These are phyloP conservation scores for Sylvilagus floridanus DNA, from an alignment of 2,797 vertebrate genomes.

Conservation along the genomic window DNA sequence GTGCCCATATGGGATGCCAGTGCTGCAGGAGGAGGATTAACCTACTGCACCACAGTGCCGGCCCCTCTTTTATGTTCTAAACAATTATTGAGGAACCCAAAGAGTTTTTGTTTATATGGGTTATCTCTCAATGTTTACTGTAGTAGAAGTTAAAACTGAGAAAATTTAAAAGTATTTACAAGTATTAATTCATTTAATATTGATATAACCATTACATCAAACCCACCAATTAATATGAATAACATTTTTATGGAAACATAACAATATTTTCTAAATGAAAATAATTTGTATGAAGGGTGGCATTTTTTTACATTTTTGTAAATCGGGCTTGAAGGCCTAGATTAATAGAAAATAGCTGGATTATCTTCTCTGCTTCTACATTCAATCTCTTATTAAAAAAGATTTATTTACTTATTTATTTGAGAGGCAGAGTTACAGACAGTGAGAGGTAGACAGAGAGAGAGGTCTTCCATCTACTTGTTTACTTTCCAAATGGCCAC, in stretches of 20 bases:
- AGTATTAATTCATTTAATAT: conserved; percentile 31
- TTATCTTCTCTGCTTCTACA: conserved; percentile 20
- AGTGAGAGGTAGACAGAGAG: too few species aligned
- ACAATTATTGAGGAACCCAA: conserved; percentile 6
- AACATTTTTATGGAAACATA: conserved; percentile 49
- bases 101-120: neutral
- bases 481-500: too few species aligned
- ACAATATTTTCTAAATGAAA: conserved; percentile 62
- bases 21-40: too few species aligned
- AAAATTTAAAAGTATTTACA: neutral
- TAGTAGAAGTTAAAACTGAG: conserved; percentile 56
- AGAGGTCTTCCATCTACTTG: too few species aligned
- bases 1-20: too few species aligned
- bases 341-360: neutral
- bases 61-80: neutral
- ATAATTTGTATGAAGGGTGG: conserved; percentile 29
- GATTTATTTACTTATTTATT: too few species aligned
- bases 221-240: conserved; percentile 22
- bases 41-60: too few species aligned
- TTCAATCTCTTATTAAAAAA: neutral
- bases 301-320: neutral
- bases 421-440: too few species aligned
- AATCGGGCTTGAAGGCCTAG: conserved; percentile 3
- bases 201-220: conserved; percentile 6
- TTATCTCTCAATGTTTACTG: conserved; percentile 28